Percentiles rank a stretch among this genome's conserved stretches.
These are phyloP conservation scores for Coecobrya sp. DNA, from an alignment of 2,888 invertebrate species.

Conservation along the genomic window DNA sequence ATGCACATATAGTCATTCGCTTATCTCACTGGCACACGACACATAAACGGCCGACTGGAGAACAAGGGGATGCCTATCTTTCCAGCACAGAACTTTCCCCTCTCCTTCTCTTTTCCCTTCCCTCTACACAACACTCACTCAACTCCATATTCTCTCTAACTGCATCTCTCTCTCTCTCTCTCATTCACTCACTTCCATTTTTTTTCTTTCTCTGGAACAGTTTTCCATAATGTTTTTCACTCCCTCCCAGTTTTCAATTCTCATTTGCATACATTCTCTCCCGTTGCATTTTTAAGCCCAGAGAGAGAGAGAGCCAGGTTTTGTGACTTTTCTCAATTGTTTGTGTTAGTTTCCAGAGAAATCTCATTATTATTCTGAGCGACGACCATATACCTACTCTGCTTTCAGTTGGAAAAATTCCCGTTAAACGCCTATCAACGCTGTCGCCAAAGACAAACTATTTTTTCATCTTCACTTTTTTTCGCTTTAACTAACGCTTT, in stretches of 20 bases:
- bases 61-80: conserved; percentile 84
- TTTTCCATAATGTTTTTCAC: conserved; percentile 5
- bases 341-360: no score
- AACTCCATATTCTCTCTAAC: neutral
- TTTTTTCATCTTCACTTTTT: no score
- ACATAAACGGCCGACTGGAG: conserved; percentile 80
- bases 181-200: conserved; percentile 28
- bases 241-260: neutral
- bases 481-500: no score
- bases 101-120: conserved; percentile 41
- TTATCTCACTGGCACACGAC: conserved; percentile 85
- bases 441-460: no score
- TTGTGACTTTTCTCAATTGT: neutral
- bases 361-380: no score
- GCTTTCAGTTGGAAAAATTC: no score
- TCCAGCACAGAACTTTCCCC: conserved; percentile 80
- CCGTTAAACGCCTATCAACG: no score
- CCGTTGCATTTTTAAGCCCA: neutral
- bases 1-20: conserved; percentile 79
- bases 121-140: no score
- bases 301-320: neutral
- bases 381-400: no score
- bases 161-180: neutral
- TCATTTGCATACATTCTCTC: conserved; percentile 17
- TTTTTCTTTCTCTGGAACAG: neutral